A percentile compares a stretch with the other conserved stretches of the same genome.
These are phyloP conservation scores for Lethenteron reissneri DNA, from an alignment of 2,113 vertebrate species.

Conservation along the genomic window DNA sequence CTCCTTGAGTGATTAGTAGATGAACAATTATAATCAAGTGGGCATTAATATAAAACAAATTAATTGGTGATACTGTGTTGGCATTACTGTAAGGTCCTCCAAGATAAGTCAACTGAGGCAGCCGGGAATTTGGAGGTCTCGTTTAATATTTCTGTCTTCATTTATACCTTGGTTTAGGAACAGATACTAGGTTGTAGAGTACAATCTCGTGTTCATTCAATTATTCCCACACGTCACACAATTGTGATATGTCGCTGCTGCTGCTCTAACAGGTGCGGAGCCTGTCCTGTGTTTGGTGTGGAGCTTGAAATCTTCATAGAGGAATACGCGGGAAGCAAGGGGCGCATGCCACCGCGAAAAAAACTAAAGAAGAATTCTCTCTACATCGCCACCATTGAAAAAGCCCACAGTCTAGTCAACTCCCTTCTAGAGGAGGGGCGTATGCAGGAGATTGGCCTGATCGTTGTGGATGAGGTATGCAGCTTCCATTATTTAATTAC, in stretches of 20 bases:
- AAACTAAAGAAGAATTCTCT: slow-evolving; percentile 41
- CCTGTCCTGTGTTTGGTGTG: slow-evolving; percentile 53
- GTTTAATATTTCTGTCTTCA: no score
- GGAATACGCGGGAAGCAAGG: slow-evolving; percentile 88
- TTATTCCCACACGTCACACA: no score
- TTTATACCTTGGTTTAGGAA: no score
- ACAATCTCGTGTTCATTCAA: no score
- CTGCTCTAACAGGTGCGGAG: slow-evolving; percentile 37
- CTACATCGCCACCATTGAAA: slow-evolving; percentile 78
- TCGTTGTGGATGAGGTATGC: slow-evolving; percentile 79
- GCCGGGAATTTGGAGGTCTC: no score
- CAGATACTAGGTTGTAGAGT: no score
- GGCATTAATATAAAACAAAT: no score
- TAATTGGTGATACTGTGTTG: no score
- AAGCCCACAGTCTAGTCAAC: slow-evolving; percentile 66
- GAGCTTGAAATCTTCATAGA: slow-evolving; percentile 80
- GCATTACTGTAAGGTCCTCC: no score
- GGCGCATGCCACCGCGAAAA: slow-evolving; percentile 63
- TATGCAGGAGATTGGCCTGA: slow-evolving; percentile 38
- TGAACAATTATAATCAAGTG: no score
- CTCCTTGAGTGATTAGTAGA: no score
- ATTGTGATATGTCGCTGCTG: slow-evolving; percentile 1
- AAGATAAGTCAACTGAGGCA: no score
- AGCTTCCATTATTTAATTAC: not conserved
- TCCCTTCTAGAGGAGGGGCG: slow-evolving; percentile 52